These are phyloP conservation scores for Salticus scenicus DNA, from an alignment of 2,888 invertebrate species.

Conservation along the genomic window DNA sequence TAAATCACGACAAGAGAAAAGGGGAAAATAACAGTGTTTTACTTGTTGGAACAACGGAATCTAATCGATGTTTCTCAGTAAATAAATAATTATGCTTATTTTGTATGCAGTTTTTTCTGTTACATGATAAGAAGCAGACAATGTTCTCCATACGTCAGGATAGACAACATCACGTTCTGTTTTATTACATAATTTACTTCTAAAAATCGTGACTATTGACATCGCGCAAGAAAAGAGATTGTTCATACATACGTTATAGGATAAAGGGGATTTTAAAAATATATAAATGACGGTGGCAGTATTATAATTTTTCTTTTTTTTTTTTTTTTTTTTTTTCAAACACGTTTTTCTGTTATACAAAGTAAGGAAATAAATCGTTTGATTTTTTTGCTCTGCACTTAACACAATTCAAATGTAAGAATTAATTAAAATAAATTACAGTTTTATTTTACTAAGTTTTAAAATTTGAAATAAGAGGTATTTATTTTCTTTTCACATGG, in stretches of 20 bases:
- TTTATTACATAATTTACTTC: slow-evolving; percentile 4
- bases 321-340: too few species aligned
- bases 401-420: too few species aligned
- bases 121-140: neutral
- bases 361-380: too few species aligned
- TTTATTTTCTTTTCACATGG: too few species aligned
- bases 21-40: neutral
- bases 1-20: neutral
- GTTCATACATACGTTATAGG: neutral
- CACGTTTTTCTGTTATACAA: too few species aligned
- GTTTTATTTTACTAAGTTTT: too few species aligned
- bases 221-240: neutral
- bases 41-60: neutral
- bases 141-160: neutral
- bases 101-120: neutral
- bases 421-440: too few species aligned
- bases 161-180: neutral
- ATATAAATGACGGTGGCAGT: too few species aligned
- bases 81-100: neutral
- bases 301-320: too few species aligned
- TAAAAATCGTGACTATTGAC: neutral
- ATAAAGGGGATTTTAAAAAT: too few species aligned
- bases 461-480: too few species aligned
- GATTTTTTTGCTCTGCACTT: too few species aligned
- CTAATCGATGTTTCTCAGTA: neutral